A percentile compares a stretch with the other conserved stretches of the same genome.
phyloP scores from a whole-genome alignment of 2,888 invertebrate genomes.

The Ormyrus labotus region DNA sequence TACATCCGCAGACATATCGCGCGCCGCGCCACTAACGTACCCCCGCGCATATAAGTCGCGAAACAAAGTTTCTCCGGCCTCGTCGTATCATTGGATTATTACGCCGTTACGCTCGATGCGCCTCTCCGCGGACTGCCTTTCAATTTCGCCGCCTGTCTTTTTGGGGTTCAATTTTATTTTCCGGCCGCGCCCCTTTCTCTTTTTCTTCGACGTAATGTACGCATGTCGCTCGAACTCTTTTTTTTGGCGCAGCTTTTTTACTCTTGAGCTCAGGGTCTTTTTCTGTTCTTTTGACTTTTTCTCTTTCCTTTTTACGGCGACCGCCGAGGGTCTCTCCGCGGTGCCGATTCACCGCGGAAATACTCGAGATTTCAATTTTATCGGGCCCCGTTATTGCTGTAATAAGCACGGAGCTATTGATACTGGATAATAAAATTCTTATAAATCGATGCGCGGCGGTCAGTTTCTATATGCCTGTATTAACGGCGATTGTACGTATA shows the following conservation, averaged over 20 bases:
- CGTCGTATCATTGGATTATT: conserved; percentile 26
- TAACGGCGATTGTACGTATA: not conserved
- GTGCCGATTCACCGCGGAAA: not conserved
- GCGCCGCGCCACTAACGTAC: not conserved
- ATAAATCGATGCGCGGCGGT: not conserved
- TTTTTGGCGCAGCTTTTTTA: no score
- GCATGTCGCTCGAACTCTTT: no score
- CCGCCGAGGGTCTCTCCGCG: not conserved
- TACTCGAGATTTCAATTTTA: conserved; percentile 6
- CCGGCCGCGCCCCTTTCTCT: not conserved
- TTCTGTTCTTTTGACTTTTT: no score
- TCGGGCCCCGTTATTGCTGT: conserved; percentile 1
- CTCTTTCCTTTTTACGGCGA: no score
- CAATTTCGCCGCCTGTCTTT: conserved; percentile 1
- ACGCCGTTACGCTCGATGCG: conserved; percentile 12
- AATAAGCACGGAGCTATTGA: not conserved
- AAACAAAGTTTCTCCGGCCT: conserved; percentile 25
- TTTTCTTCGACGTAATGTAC: not conserved
- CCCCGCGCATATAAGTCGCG: not conserved
- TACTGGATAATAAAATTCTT: conserved; percentile 4
- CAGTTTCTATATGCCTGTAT: not conserved
- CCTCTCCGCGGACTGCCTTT: conserved; percentile 8
- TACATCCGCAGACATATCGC: conserved; percentile 2
- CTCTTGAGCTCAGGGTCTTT: no score
- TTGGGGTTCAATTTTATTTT: not conserved